Evolutionary conservation across 30 jellyfish, hydroid and myxozoan species (phyloP).

Genomic region (Cassiopea andromeda): DNA sequence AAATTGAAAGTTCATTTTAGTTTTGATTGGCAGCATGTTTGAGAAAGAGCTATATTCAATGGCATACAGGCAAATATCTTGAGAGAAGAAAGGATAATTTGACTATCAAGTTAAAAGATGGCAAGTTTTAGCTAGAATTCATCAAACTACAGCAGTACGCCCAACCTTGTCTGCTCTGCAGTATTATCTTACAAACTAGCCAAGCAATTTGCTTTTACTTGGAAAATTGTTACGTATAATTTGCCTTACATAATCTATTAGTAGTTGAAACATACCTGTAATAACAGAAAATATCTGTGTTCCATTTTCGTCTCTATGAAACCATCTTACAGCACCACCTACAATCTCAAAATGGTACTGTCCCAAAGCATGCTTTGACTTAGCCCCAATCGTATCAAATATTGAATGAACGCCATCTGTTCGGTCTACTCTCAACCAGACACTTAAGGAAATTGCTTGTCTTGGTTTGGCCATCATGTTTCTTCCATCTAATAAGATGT

Average conservation of each 20-base stretch:
- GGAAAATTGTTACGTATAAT: not conserved
- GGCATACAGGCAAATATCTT: too few relatives aligned
- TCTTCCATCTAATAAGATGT: constrained; percentile 87
- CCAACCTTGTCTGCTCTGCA: too few relatives aligned
- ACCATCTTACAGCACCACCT: constrained; percentile 99
- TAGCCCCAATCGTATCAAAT: constrained; percentile 94
- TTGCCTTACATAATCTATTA: not conserved
- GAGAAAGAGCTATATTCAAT: too few relatives aligned
- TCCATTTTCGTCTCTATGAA: constrained; percentile 95
- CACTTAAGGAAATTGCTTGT: constrained; percentile 86
- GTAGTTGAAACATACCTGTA: constrained; percentile 73
- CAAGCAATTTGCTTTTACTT: not conserved
- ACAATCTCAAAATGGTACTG: constrained; percentile 96
- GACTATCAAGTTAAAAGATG: too few relatives aligned
- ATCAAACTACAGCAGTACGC: too few relatives aligned
- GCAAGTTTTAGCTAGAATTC: too few relatives aligned
- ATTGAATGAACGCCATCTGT: constrained; percentile 96
- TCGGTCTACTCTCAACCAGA: constrained; percentile 82
- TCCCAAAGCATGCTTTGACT: constrained; percentile 84
- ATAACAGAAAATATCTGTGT: constrained; percentile 77
- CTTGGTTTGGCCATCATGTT: constrained; percentile 92
- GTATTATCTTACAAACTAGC: not conserved
- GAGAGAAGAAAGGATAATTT: too few relatives aligned
- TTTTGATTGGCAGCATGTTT: too few relatives aligned
- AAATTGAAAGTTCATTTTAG: too few relatives aligned